Base-by-base conservation (phyloP, 2,113 vertebrate species). In the Ictalurus furcatus region DNA sequence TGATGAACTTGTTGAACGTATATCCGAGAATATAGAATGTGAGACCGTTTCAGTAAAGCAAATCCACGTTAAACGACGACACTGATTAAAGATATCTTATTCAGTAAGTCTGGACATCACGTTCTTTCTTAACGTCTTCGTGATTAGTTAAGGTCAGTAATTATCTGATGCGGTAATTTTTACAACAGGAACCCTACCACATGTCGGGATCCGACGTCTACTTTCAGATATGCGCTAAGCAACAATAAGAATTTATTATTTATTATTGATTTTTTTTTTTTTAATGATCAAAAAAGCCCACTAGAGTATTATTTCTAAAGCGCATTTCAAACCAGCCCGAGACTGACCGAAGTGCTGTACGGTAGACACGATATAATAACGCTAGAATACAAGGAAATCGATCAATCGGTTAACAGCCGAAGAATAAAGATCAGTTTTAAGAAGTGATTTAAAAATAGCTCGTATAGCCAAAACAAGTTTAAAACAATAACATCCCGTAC, bases 1-100 rank as follows among this genome's bases (percentile, higher is more conserved):
- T 80, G 13, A 84, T 25, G 59, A 56, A 91, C 79, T 65, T 63
- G 80, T 44, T 63, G 85, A 87, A 54, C 17, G 37, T 73, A 37
- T 59, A 9, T 58, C 73, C 28, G 12, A 78, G 40, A 78, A 16
- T 48, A n/a, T 78, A 52, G 9, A 79, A n/a, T 28, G 25, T 54
- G 44, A 52, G 44, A 52, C 40, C 28, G 74, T 79, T 78, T 48
- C 74, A 78, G 37, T 56, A 17, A 37, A 83, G 16, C 30, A 44
- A 37, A 37, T 14, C 48, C 13, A n/a, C 37, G 19, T 80, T 30
- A 54, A 56, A 14, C 44, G 9, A 37, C 63, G 16, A 54, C 30
- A 67, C 23, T 88, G 79, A 65, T 79, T 82, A 71, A 83, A 73
- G 9, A 13, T 25, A 34, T 87, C 11, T 52, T 88, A 81, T 54